Percentiles rank a stretch among this genome's conserved stretches.
Evolutionary conservation across 2,797 vertebrate genomes (phyloP).

Genomic region (Lerista edwardsae): DNA sequence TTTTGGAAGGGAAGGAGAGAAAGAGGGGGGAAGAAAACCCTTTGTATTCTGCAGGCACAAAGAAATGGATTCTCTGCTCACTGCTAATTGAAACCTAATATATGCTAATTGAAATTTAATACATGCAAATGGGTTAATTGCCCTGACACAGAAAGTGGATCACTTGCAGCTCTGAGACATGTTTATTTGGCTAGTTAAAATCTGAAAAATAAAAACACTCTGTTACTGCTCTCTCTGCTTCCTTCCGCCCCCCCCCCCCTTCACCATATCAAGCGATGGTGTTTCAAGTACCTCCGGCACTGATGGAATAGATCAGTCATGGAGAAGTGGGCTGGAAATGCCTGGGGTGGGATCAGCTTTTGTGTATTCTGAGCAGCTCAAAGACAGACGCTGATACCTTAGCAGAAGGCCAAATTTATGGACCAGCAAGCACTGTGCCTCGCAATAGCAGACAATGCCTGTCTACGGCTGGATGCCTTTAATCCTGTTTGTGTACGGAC

Average conservation of each 20-base stretch:
- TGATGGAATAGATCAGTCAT: slow-evolving; percentile 31
- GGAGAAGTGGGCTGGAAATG: background rate
- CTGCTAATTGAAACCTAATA: slow-evolving; percentile 74
- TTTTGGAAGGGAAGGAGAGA: background rate
- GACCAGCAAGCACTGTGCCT: background rate
- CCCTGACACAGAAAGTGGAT: slow-evolving; percentile 71
- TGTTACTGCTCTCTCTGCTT: background rate
- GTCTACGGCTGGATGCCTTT: background rate
- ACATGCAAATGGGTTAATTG: slow-evolving; percentile 76
- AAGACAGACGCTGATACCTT: background rate
- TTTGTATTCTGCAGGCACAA: slow-evolving; percentile 49
- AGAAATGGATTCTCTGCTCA: slow-evolving; percentile 22
- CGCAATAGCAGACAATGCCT: background rate
- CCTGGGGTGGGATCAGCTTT: background rate
- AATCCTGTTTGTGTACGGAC: background rate
- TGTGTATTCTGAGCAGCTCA: background rate
- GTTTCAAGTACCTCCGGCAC: slow-evolving; percentile 30
- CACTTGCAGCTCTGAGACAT: slow-evolving; percentile 69
- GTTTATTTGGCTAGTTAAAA: slow-evolving; percentile 71
- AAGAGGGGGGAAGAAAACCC: slow-evolving; percentile 46
- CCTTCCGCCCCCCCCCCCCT: background rate
- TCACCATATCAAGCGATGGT: slow-evolving; percentile 49
- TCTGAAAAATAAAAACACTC: slow-evolving; percentile 40
- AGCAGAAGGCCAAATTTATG: background rate
- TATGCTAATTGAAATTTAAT: slow-evolving; percentile 74